phyloP scores from a whole-genome alignment of 2,888 invertebrate genomes.

The Vesta saturnalis region DNA sequence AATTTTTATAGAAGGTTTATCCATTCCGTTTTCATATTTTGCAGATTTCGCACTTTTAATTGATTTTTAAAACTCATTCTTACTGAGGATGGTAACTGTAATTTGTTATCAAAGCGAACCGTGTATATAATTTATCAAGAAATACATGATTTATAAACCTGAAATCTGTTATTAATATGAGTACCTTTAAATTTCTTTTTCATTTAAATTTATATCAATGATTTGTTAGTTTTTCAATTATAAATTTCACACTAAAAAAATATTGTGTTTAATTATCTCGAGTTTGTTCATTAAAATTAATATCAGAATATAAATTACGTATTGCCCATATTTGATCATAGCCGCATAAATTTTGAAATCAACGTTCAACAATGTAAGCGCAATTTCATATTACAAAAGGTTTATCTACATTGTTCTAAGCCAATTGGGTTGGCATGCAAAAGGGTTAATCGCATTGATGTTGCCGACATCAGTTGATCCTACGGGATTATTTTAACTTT shows the following conservation, averaged over 20 bases:
- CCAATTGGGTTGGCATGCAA: conserved; percentile 45
- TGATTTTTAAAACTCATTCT: no score
- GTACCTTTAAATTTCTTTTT: no score
- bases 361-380: conserved; percentile 1
- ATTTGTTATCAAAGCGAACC: no score
- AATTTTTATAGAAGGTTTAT: no score
- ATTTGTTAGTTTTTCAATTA: no score
- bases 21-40: no score
- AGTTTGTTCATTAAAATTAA: conserved; percentile 1
- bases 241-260: background rate
- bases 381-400: conserved; percentile 1
- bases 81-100: no score
- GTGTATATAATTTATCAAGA: no score
- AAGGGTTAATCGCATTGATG: conserved; percentile 42
- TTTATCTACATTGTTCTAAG: conserved; percentile 24
- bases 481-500: conserved; percentile 50
- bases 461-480: conserved; percentile 46
- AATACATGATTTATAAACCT: no score
- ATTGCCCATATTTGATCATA: background rate
- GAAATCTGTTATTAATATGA: no score
- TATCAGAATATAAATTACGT: background rate
- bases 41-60: no score
- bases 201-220: no score
- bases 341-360: conserved; percentile 1
- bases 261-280: background rate